phyloP scores from a whole-genome alignment of 2,113 vertebrate genomes.

The Saccopteryx leptura region DNA sequence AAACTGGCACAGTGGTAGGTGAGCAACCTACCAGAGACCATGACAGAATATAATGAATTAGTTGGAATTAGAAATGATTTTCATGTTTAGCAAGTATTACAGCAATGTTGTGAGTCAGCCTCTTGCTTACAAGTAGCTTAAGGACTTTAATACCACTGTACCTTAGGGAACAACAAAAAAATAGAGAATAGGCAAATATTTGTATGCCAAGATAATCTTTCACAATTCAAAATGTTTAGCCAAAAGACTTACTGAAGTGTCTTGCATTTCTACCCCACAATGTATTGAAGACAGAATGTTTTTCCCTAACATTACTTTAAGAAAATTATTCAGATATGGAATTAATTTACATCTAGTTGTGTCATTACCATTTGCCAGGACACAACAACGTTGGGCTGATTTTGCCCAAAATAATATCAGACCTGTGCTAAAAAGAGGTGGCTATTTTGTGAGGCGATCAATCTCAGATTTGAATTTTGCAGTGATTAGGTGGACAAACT shows the following conservation, averaged over 20 bases:
- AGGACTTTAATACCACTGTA: neutral
- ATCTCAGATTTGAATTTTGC: neutral
- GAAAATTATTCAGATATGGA: neutral
- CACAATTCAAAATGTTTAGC: neutral
- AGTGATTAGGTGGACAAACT: neutral
- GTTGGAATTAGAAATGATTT: neutral
- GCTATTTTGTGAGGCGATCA: neutral
- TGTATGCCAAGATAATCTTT: neutral
- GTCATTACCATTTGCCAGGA: neutral
- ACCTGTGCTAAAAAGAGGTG: no score
- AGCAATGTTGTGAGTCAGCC: neutral
- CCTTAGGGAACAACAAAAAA: neutral
- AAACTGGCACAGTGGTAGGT: neutral
- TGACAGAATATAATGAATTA: neutral
- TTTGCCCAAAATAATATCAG: neutral
- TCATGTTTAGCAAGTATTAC: neutral
- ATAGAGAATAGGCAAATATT: neutral
- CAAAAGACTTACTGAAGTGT: neutral
- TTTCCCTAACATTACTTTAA: constrained; percentile 4
- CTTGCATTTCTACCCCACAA: neutral
- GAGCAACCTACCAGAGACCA: neutral
- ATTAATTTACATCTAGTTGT: neutral
- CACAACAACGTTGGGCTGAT: neutral
- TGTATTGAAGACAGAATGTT: neutral
- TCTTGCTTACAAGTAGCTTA: neutral